Percentiles rank a stretch among this genome's conserved stretches.
These are phyloP conservation scores for Acrocephalus kingi DNA, from an alignment of 2,113 vertebrate species.

Conservation along the genomic window DNA sequence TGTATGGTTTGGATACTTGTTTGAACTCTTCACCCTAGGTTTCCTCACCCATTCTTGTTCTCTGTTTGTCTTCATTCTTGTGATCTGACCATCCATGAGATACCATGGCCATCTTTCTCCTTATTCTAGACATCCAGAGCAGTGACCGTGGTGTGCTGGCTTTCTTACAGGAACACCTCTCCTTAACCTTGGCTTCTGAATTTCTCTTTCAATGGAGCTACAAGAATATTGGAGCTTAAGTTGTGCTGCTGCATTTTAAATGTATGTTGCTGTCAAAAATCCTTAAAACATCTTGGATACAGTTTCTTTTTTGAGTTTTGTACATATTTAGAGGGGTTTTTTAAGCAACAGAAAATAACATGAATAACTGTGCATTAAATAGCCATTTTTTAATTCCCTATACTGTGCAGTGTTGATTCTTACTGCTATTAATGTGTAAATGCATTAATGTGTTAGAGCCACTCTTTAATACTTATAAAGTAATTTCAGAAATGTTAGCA, in stretches of 20 bases:
- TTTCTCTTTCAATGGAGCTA: background rate
- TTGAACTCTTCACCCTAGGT: background rate
- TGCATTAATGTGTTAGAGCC: background rate
- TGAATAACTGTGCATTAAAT: background rate
- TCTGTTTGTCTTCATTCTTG: background rate
- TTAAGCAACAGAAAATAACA: background rate
- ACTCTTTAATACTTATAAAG: background rate
- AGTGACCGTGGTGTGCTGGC: fast-evolving
- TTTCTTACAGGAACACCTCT: background rate
- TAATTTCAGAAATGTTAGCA: background rate
- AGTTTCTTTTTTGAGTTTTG: background rate
- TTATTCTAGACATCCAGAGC: background rate
- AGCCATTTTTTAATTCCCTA: background rate
- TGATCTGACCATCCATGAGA: background rate
- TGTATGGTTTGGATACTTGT: background rate
- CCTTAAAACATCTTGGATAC: background rate
- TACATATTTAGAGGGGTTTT: background rate
- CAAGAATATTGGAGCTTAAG: background rate
- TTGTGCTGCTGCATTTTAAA: background rate
- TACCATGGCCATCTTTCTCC: background rate
- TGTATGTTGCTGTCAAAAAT: background rate
- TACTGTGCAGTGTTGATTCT: background rate
- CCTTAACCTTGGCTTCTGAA: background rate
- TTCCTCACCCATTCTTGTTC: background rate
- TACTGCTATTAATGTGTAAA: background rate